Evolutionary conservation across 2,888 invertebrate genomes (phyloP), one percentile per base, ranked within the genome.

Genomic region (Eupithecia vulgata): DNA sequence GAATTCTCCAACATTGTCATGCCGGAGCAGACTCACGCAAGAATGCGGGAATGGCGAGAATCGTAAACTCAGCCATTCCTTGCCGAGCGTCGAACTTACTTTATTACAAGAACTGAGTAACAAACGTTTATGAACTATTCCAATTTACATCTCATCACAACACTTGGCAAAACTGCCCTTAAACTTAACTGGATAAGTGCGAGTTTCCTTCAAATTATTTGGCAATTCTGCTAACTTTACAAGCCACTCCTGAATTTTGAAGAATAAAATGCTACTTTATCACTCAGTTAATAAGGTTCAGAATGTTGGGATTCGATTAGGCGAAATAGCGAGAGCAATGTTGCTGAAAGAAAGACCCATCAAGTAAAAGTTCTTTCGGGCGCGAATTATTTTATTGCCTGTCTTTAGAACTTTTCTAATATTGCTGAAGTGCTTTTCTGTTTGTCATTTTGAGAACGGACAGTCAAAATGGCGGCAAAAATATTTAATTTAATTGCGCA

Each of bases 101-200:
- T 81, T 70, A 72, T 72, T 69, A 70, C 74, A 59, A 68, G 17
- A 65, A 65, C 65, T 40, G 40, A 65, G 65, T 65, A 21, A 42
- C 37, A 64, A 77, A 77, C 65, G 71, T 71, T 57, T 79, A 80
- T 75, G 75, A 89, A 89, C 87, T 87, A 88, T 90, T 89, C 84
- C 87, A 89, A 90, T 90, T 90, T 88, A 82, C 83, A 82, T 81
- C 78, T 79, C 74, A 52, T 69, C 73, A 45, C 48, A 34, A 13
- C 59, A 48, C 75, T 64, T 52, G 67, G 34, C 66, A 66, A 64
- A 75, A 72, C 62, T 25, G 61, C 61, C 65, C 68, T 73, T 75
- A 71, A 52, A 52, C 21, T 64, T 67, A 37, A 72, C n/a, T 15
- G 13, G 37, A 64, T 73, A 73, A 66, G 69, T 30, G 30, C 45